phyloP scores from a whole-genome alignment of 2,888 invertebrate species.

The Drosophila flavopinicola region DNA sequence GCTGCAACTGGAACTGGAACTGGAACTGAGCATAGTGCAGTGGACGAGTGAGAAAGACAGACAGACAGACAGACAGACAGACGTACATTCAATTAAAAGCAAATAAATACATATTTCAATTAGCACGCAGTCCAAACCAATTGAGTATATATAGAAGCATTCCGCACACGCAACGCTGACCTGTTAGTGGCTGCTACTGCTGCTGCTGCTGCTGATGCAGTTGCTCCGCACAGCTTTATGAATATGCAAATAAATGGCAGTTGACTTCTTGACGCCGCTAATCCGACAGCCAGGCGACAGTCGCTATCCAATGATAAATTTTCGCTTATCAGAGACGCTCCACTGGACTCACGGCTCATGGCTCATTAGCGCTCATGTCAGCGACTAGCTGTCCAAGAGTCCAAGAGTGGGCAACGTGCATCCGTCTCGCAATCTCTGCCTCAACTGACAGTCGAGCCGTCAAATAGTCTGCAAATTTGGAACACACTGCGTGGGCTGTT shows the following conservation, averaged over 20 bases:
- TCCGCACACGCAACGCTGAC: conserved; percentile 21
- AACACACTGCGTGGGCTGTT: conserved; percentile 61
- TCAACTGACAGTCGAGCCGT: conserved; percentile 17
- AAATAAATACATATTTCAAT: conserved; percentile 59
- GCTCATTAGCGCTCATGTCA: conserved; percentile 68
- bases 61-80: conserved; percentile 2
- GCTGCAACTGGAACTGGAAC: background rate
- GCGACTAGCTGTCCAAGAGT: conserved; percentile 41
- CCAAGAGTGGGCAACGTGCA: conserved; percentile 30
- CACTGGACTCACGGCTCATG: conserved; percentile 12
- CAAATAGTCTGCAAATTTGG: conserved; percentile 47
- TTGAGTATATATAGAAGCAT: conserved; percentile 22
- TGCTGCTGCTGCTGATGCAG: background rate
- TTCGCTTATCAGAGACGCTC: conserved; percentile 49
- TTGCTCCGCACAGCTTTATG: conserved; percentile 47
- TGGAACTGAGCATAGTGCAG: background rate
- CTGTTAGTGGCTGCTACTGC: conserved; percentile 10
- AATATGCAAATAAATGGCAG: conserved; percentile 64
- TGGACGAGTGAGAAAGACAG: conserved; percentile 8
- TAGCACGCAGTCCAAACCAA: conserved; percentile 35
- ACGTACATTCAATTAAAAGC: conserved; percentile 54
- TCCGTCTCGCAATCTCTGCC: conserved; percentile 1
- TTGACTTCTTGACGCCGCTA: conserved; percentile 62
- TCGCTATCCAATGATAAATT: conserved; percentile 51
- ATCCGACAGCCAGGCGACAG: conserved; percentile 55